Base-by-base conservation (phyloP, 1,140 invertebrate species). In the Spodoptera litura region DNA sequence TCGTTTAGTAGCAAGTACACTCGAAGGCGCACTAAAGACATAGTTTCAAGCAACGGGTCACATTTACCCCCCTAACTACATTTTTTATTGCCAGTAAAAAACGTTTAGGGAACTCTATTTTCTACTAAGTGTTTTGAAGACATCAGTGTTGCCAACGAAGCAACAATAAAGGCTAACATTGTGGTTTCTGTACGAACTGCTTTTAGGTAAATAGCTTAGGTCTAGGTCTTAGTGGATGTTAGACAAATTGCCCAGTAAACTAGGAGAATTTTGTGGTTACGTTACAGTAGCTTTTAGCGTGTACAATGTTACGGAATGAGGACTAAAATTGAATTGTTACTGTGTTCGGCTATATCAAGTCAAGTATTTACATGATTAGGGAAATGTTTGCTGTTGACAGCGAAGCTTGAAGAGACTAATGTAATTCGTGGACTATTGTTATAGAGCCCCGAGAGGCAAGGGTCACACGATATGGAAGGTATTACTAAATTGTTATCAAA, bases 11-110 rank as follows among this genome's bases (percentile, higher is more conserved):
- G 1, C 2, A 38, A 71, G 68, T 55, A 71, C 52, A 11, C 70
- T 58, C 70, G 2, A 55, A 72, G 55, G 70, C n/a, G 6, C 15
- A 44, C 20, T 72, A 56, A 58, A 38, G 31, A 53, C 52, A 72
- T 72, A 72, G 70, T 44, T 72, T 35, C 53, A 25, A 35, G 58
- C 53, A 56, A n/a, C 49, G 35, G 38, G 25, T 44, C 70, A 49
- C 53, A 72, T 72, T 72, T 72, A 8, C 13, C 51, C 27, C 51
- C 27, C 31, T 15, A 72, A 72, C 31, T 35, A 72, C 27, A 11
- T 13, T n/a, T 35, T 58, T 72, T 72, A 72, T 58, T 44, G 70
- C 70, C 31, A 58, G 70, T 72, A 72, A 72, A 72, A 72, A 72
- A 72, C 53, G 70, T 58, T 72, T 72, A 72, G 70, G 52, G 53